These are phyloP conservation scores for Malurus splendens DNA, from an alignment of 2,797 vertebrate genomes.

Conservation along the genomic window DNA sequence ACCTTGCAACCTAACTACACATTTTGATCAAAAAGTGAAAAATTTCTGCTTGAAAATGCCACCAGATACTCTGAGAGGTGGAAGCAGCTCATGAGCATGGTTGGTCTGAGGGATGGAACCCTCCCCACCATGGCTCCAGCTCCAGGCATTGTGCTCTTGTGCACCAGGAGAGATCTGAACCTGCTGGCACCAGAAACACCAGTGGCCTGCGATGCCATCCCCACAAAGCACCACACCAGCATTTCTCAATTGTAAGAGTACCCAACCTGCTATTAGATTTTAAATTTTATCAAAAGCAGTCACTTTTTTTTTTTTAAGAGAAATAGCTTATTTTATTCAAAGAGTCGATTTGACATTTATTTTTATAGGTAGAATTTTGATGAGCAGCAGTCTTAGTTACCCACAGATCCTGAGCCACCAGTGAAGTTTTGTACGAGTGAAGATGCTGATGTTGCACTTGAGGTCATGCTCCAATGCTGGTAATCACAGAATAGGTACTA, in stretches of 20 bases:
- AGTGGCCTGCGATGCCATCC: not conserved
- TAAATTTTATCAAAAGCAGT: not conserved
- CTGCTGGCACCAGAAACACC: fast-evolving
- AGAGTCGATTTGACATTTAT: not conserved
- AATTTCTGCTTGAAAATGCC: not conserved
- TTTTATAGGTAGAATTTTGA: not conserved
- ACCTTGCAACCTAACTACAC: not conserved
- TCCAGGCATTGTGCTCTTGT: not conserved
- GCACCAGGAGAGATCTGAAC: not conserved
- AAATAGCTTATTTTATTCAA: not conserved
- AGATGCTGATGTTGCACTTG: not conserved
- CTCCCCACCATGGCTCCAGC: fast-evolving
- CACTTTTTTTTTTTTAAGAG: not conserved
- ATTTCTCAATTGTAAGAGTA: not conserved
- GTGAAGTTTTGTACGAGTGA: not conserved
- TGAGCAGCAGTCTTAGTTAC: not conserved
- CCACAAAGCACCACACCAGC: not conserved
- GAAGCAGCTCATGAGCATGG: not conserved
- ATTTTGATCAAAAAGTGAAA: not conserved
- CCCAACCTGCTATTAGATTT: fast-evolving
- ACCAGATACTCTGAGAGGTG: fast-evolving
- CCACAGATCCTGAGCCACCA: not conserved
- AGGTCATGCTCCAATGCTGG: not conserved
- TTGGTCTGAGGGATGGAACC: not conserved
- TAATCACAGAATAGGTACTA: not conserved